Evolutionary conservation across 2,888 invertebrate species (phyloP).

Genomic region (Hanleya hanleyi): DNA sequence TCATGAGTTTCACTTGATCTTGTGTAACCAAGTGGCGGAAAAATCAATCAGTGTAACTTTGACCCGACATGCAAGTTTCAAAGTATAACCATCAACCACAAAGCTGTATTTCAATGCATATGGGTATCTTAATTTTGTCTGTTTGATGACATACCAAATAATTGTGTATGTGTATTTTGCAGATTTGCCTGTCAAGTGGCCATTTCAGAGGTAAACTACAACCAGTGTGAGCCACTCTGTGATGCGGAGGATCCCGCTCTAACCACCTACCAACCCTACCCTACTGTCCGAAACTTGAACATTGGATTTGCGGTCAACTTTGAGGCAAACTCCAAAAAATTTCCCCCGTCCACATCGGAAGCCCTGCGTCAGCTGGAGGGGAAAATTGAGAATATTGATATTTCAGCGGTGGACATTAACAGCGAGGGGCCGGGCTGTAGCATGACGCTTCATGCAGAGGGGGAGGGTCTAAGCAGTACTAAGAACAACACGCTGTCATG

Average conservation of each 20-base stretch:
- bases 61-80: too few relatives aligned
- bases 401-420: not conserved
- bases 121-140: too few relatives aligned
- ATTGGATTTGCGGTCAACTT: conserved; percentile 63
- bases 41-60: too few relatives aligned
- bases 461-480: not conserved
- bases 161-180: too few relatives aligned
- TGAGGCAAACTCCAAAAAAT: conserved; percentile 24
- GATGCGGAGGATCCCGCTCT: conserved; percentile 16
- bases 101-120: too few relatives aligned
- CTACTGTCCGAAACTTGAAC: conserved; percentile 67
- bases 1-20: too few relatives aligned
- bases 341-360: not conserved
- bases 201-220: conserved; percentile 78
- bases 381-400: not conserved
- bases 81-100: too few relatives aligned
- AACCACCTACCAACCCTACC: not conserved
- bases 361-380: conserved; percentile 1
- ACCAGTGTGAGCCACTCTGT: conserved; percentile 26
- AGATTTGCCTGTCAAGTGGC: conserved; percentile 80
- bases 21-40: too few relatives aligned
- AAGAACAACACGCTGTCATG: conserved; percentile 1
- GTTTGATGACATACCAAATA: too few relatives aligned
- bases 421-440: conserved; percentile 7
- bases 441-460: not conserved